Percentiles rank a stretch among this genome's conserved stretches.
Evolutionary conservation across 2,113 vertebrate species (phyloP).

Genomic region (Abramis brama): DNA sequence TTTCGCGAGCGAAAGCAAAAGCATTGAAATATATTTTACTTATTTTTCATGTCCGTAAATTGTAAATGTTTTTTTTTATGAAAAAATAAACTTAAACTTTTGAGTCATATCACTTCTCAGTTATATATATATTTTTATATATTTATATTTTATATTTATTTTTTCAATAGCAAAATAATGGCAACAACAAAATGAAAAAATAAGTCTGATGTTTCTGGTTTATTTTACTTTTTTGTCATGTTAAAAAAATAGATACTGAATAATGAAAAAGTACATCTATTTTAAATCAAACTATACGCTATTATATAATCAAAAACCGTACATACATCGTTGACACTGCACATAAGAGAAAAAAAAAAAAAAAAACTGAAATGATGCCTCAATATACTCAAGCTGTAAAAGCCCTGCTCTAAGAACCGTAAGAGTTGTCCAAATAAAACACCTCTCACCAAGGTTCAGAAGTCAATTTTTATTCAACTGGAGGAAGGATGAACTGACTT

Average conservation of each 20-base stretch:
- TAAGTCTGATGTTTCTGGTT: background rate
- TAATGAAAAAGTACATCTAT: background rate
- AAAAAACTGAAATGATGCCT: background rate
- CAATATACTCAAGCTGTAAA: background rate
- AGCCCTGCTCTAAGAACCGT: background rate
- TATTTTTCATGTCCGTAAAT: too few relatives aligned
- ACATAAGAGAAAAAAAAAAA: background rate
- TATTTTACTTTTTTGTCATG: background rate
- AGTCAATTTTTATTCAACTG: slow-evolving; percentile 37
- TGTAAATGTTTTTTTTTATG: background rate
- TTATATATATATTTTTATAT: too few relatives aligned
- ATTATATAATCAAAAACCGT: background rate
- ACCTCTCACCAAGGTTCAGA: slow-evolving; percentile 35
- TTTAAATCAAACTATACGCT: background rate
- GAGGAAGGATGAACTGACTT: slow-evolving; percentile 30
- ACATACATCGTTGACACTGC: background rate
- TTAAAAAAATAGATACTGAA: background rate
- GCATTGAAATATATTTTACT: too few relatives aligned
- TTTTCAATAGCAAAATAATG: background rate
- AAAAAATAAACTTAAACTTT: background rate
- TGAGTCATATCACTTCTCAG: too few relatives aligned
- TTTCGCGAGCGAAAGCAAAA: too few relatives aligned
- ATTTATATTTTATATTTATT: too few relatives aligned
- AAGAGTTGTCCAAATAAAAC: slow-evolving; percentile 37
- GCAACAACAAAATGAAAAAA: background rate